phyloP scores from a whole-genome alignment of 2,113 vertebrate genomes.

The Thermophis baileyi region DNA sequence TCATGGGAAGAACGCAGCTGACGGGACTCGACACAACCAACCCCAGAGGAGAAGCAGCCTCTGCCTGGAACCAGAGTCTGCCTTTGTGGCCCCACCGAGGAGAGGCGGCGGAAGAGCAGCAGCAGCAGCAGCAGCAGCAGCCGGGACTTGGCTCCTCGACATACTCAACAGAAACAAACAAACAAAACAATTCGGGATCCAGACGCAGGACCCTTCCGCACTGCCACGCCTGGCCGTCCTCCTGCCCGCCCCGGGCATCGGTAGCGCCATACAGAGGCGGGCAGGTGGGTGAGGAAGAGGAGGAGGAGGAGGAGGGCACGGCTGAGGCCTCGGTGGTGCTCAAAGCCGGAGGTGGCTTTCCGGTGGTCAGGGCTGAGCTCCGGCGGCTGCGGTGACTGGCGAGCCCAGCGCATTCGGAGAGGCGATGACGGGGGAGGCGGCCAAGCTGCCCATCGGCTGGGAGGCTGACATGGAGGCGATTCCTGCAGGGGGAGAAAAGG shows the following conservation, averaged over 20 bases:
- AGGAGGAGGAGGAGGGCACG: not conserved
- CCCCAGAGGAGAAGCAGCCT: conserved; percentile 60
- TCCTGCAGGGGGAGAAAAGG: conserved; percentile 50
- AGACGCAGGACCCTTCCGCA: not conserved
- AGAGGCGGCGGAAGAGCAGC: conserved; percentile 14
- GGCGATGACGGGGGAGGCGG: conserved; percentile 80
- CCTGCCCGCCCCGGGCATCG: not conserved
- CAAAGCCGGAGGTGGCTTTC: not conserved
- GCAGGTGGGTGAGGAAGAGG: not conserved
- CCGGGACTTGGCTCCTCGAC: conserved; percentile 58
- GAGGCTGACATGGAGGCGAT: conserved; percentile 78
- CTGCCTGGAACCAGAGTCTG: conserved; percentile 62
- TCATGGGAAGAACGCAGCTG: conserved; percentile 71
- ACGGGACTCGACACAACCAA: conserved; percentile 62
- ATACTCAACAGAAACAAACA: conserved; percentile 67
- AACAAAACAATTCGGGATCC: conserved; percentile 11
- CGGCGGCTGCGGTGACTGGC: conserved; percentile 75
- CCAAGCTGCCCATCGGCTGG: conserved; percentile 78
- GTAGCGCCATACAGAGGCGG: not conserved
- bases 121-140: conserved; percentile 57
- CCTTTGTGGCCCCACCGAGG: not conserved
- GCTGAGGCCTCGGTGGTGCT: not conserved
- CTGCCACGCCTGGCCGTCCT: not conserved
- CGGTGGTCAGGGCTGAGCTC: conserved; percentile 75
- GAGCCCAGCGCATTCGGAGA: conserved; percentile 78